Conservation (phyloP, 2,113 vertebrate genomes). For the Semnornis frantzii region DNA sequence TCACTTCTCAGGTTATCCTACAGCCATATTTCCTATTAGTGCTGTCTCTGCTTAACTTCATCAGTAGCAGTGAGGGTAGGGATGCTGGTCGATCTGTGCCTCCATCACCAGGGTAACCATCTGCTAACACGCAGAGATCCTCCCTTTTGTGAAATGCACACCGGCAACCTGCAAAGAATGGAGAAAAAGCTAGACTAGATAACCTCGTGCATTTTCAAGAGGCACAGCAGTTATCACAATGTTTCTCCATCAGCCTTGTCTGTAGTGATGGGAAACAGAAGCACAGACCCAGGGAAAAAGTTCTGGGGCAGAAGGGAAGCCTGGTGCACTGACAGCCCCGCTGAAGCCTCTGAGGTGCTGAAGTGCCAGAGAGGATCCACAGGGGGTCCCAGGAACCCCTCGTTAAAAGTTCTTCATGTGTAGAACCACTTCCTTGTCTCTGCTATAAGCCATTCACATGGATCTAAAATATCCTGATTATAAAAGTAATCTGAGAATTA, state of each 20-base stretch:
- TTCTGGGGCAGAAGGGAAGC: not conserved
- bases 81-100: not conserved
- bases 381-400: not conserved
- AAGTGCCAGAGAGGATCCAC: not conserved
- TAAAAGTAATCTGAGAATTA: not conserved
- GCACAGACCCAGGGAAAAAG: not conserved
- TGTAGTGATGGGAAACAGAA: not conserved
- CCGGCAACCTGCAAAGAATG: not conserved
- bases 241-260: not conserved
- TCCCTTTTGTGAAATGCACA: not conserved
- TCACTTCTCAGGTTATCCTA: not conserved
- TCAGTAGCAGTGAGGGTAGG: not conserved
- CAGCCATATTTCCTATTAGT: not conserved
- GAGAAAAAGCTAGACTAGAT: not conserved
- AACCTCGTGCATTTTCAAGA: not conserved
- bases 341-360: not conserved
- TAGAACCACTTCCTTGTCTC: not conserved
- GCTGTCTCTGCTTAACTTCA: not conserved
- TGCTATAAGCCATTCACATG: not conserved
- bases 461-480: not conserved
- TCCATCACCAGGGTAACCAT: not conserved
- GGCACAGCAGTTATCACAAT: not conserved
- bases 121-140: not conserved
- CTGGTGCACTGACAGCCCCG: not conserved
- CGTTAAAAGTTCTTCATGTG: not conserved